Evolutionary conservation across 1,140 invertebrate species (phyloP), one percentile per base, ranked within the genome.

Genomic region (Drosophila jambulina): DNA sequence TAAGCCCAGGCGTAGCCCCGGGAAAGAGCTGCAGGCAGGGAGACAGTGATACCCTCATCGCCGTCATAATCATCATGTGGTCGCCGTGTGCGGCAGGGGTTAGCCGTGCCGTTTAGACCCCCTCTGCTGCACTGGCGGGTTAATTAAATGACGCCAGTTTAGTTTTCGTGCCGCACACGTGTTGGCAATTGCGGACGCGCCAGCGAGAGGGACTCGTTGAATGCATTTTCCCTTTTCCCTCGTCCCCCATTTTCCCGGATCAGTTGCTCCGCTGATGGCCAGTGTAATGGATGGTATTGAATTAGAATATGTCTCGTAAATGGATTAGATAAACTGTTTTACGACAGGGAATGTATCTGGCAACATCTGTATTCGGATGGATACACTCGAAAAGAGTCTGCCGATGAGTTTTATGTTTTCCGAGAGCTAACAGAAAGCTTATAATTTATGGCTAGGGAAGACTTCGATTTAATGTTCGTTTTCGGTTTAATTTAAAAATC

Each of bases 131-230:
- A 71, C 69, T 75, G 45, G 43, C 45, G 82, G 86, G 85, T 90
- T 90, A 90, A 90, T 90, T 90, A 90, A 90, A 90, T 90, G 85
- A 90, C 81, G 85, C 86, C 85, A 78, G 69, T 58, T 59, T 77
- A 57, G 58, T 77, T 77, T 58, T 56, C 67, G 51, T 78, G 84
- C 80, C 84, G 84, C 80, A 88, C 84, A 87, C 84, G 84, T 87
- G 84, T 87, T 87, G 69, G 84, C 84, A 88, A 87, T 88, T 88
- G 45, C 38, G 61, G 21, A 56, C 36, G 36, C 34, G 15, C 6
- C 32, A 54, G 53, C 53, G 34, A 36, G 51, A 53, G 51, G 51
- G 53, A 23, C 8, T 23, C 27, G 17, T 53, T 45, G 45, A 42
- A 60, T 63, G 60, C 70, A 49, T 49, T 78, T 38, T 42, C 46